These are phyloP conservation scores for Eupristina koningsbergeri DNA, from an alignment of 1,140 invertebrate genomes.

Conservation along the genomic window DNA sequence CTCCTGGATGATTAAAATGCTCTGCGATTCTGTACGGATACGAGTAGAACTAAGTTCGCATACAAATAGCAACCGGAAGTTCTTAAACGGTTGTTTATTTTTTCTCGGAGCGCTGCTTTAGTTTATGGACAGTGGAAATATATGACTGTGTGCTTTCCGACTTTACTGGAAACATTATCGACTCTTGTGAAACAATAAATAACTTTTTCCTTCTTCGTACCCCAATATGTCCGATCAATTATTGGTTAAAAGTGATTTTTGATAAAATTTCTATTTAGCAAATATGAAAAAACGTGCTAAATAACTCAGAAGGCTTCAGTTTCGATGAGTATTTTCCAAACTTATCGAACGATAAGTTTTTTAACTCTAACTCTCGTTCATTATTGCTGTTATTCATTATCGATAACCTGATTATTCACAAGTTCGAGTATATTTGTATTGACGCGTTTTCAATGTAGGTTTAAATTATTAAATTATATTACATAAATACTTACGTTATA, in stretches of 20 bases:
- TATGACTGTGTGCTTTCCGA: neutral
- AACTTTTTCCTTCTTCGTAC: neutral
- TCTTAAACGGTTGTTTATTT: constrained; percentile 60
- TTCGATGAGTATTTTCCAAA: neutral
- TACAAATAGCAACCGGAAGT: constrained; percentile 65
- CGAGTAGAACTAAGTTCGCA: constrained; percentile 65
- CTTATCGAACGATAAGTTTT: too few relatives aligned
- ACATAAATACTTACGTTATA: too few relatives aligned
- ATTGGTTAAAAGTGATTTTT: neutral
- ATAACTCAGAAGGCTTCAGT: neutral
- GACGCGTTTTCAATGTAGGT: too few relatives aligned
- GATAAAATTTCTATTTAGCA: neutral
- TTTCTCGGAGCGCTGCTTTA: neutral
- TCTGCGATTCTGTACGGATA: constrained; percentile 56
- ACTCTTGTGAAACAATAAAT: constrained; percentile 33
- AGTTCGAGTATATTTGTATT: too few relatives aligned
- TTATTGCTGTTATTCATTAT: too few relatives aligned
- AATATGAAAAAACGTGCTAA: neutral
- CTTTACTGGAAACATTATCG: neutral
- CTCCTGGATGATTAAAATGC: constrained; percentile 59
- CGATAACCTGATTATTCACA: too few relatives aligned
- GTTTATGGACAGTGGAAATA: neutral
- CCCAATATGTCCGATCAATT: neutral
- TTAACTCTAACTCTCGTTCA: too few relatives aligned
- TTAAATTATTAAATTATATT: too few relatives aligned